phyloP scores from a whole-genome alignment of 2,797 vertebrate species.

The Paguma larvata region DNA sequence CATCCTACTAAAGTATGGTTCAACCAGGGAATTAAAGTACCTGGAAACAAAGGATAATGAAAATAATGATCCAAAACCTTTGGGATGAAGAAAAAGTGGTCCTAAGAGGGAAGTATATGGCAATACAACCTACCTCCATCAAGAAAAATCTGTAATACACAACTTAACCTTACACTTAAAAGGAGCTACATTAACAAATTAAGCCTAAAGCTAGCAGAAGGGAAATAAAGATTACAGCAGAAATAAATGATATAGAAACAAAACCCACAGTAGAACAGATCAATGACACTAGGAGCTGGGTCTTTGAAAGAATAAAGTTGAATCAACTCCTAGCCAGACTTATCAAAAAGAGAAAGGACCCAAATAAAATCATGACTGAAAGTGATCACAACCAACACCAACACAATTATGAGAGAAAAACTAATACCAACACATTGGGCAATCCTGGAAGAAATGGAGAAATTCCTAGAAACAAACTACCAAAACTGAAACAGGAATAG shows the following conservation, averaged over 20 bases:
- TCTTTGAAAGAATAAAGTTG: background rate
- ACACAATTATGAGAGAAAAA: background rate
- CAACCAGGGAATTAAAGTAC: background rate
- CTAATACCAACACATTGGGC: background rate
- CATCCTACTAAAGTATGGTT: background rate
- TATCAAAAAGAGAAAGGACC: background rate
- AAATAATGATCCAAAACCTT: background rate
- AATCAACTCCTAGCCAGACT: background rate
- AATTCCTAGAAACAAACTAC: background rate
- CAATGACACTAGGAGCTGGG: background rate
- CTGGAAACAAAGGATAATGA: background rate
- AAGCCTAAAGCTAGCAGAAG: background rate
- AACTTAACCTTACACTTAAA: background rate
- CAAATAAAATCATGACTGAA: background rate
- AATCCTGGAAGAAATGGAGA: background rate
- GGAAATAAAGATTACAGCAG: background rate
- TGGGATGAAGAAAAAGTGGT: background rate
- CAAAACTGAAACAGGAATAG: background rate
- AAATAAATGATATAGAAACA: background rate
- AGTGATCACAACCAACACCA: background rate
- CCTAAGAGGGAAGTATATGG: background rate
- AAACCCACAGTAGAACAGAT: background rate
- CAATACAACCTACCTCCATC: background rate
- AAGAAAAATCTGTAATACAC: background rate
- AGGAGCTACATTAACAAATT: background rate